Evolutionary conservation across 2,113 vertebrate species (phyloP).

Genomic region (Geococcyx californianus): DNA sequence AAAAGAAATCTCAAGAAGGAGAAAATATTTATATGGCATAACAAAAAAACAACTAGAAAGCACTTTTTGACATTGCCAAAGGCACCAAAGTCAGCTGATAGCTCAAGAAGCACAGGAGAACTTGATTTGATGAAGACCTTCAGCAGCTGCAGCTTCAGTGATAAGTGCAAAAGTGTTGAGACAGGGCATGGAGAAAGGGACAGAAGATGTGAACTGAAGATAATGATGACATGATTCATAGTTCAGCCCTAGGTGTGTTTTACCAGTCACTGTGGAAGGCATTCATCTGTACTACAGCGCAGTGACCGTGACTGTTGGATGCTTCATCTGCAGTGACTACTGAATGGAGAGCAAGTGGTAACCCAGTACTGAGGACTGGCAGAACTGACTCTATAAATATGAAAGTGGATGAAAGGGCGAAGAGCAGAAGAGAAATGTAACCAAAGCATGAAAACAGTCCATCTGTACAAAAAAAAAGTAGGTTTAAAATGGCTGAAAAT

Average conservation of each 20-base stretch:
- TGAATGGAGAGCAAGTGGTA: neutral
- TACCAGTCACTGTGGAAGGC: neutral
- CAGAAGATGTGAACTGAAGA: neutral
- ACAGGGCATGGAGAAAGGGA: neutral
- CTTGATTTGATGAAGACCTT: neutral
- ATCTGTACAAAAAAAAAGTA: neutral
- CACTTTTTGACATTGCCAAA: neutral
- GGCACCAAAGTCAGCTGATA: neutral
- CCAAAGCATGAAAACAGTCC: neutral
- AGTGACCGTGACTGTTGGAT: accelerated
- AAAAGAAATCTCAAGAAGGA: neutral
- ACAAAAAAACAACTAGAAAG: neutral
- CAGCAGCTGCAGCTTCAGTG: neutral
- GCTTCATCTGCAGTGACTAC: neutral
- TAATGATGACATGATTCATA: neutral
- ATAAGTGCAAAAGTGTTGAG: neutral
- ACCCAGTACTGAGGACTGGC: neutral
- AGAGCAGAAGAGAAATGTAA: neutral
- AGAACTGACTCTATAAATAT: accelerated
- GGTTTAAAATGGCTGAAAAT: neutral
- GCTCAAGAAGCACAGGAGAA: neutral
- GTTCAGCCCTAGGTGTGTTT: neutral
- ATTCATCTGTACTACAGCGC: neutral
- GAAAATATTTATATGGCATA: neutral
- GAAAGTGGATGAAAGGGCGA: neutral